phyloP scores from a whole-genome alignment of 2,888 invertebrate species.

The Drosophila nr. perissopoda region DNA sequence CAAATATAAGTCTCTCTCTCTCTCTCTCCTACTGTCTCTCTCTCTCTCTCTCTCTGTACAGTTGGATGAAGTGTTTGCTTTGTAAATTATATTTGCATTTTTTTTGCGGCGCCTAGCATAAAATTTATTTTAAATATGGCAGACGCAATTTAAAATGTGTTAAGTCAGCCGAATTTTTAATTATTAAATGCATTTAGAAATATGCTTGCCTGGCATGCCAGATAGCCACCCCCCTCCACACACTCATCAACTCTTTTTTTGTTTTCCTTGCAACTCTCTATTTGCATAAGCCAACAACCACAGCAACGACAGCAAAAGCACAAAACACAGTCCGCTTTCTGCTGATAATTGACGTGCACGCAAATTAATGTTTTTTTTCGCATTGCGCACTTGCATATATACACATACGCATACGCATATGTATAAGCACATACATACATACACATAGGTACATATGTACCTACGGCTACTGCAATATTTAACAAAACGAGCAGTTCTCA shows the following conservation, averaged over 20 bases:
- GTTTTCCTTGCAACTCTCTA: slow-evolving; percentile 41
- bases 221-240: neutral
- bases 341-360: slow-evolving; percentile 78
- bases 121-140: slow-evolving; percentile 53
- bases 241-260: slow-evolving; percentile 15
- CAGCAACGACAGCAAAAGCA: slow-evolving; percentile 30
- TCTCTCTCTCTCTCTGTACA: neutral
- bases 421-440: neutral
- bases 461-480: neutral
- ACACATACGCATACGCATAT: neutral
- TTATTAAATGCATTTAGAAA: slow-evolving; percentile 76
- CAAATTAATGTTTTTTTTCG: slow-evolving; percentile 72
- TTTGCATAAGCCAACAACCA: slow-evolving; percentile 49
- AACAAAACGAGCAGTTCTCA: neutral
- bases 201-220: slow-evolving; percentile 56
- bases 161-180: slow-evolving; percentile 74
- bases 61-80: slow-evolving; percentile 32
- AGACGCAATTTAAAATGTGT: slow-evolving; percentile 71
- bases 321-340: slow-evolving; percentile 28
- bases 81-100: slow-evolving; percentile 66
- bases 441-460: neutral
- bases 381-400: slow-evolving; percentile 7
- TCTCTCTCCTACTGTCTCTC: no score
- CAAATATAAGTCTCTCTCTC: neutral
- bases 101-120: slow-evolving; percentile 8